Percentiles rank a stretch among this genome's conserved stretches.
phyloP scores from a whole-genome alignment of 2,113 vertebrate genomes.

The Picathartes gymnocephalus region DNA sequence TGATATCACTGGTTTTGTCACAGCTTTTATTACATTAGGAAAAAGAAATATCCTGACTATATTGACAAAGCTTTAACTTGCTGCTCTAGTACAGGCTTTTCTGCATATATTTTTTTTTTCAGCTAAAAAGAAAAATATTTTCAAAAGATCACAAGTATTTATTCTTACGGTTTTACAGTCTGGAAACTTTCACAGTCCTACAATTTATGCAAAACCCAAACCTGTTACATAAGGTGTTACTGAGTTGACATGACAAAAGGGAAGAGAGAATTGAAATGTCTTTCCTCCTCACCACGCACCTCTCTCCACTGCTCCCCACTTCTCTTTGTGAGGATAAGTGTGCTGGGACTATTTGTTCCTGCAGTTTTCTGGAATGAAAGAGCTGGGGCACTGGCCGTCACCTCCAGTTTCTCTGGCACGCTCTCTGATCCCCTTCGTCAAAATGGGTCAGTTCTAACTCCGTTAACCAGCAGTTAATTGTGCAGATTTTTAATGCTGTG shows the following conservation, averaged over 20 bases:
- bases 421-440: neutral
- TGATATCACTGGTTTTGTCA: neutral
- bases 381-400: slow-evolving; percentile 11
- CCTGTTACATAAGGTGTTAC: neutral
- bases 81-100: neutral
- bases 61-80: neutral
- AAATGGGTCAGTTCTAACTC: slow-evolving; percentile 45
- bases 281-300: neutral
- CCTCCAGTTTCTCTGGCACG: slow-evolving; percentile 25
- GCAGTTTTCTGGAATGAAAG: slow-evolving; percentile 4
- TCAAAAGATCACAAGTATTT: neutral
- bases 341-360: slow-evolving; percentile 42
- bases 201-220: neutral
- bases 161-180: neutral
- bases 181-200: neutral
- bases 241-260: neutral
- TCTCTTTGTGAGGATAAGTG: slow-evolving; percentile 2
- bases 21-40: neutral
- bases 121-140: neutral
- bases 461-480: neutral
- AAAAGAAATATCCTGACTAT: neutral
- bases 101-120: neutral
- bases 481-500: neutral
- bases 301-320: neutral
- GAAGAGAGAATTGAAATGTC: neutral